phyloP scores from a whole-genome alignment of 2,113 vertebrate species.

The Panthera leo region DNA sequence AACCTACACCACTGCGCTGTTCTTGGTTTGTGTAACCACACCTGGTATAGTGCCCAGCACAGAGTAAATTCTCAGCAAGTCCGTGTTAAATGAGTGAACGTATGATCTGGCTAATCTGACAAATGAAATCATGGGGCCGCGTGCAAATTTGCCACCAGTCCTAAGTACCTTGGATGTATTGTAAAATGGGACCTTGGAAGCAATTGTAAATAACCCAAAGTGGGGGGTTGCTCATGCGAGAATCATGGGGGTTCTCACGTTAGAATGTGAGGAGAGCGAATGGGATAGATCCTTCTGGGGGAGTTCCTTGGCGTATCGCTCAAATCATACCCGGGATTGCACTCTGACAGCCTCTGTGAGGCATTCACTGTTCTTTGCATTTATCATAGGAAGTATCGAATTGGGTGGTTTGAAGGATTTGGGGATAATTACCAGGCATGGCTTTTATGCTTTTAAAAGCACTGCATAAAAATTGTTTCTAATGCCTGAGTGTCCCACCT shows the following conservation, averaged over 20 bases:
- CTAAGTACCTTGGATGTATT: not conserved
- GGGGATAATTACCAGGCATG: not conserved
- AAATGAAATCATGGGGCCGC: not conserved
- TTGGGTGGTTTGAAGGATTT: not conserved
- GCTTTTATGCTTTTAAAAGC: not conserved
- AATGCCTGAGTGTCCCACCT: not conserved
- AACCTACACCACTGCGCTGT: not conserved
- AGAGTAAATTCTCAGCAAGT: not conserved
- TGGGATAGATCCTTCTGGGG: not conserved
- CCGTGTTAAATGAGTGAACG: not conserved
- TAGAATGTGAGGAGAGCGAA: not conserved
- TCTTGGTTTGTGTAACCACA: not conserved
- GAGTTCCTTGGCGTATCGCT: not conserved
- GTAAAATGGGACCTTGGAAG: not conserved
- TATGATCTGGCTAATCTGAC: not conserved
- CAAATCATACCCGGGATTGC: not conserved
- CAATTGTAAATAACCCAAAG: not conserved
- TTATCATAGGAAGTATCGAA: not conserved
- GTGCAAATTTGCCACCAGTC: not conserved
- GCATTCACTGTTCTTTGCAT: not conserved
- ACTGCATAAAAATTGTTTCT: not conserved
- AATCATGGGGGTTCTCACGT: not conserved
- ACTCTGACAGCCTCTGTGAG: not conserved
- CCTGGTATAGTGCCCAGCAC: not conserved
- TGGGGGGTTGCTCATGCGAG: not conserved